A percentile compares a stretch with the other conserved stretches of the same genome.
Evolutionary conservation across 2,113 vertebrate species (phyloP).

Genomic region (Barbus barbus): DNA sequence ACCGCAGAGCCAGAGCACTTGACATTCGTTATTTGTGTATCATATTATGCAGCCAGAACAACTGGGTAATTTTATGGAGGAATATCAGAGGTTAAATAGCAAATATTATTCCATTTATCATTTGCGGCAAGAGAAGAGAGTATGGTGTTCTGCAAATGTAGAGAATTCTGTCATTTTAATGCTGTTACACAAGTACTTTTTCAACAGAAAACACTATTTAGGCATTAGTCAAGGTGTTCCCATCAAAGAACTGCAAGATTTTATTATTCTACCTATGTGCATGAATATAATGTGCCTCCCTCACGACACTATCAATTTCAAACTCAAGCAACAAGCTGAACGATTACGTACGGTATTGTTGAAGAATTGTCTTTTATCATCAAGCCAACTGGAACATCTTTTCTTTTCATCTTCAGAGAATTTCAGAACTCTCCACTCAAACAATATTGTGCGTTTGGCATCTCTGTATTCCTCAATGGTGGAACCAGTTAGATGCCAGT

Average conservation of each 20-base stretch:
- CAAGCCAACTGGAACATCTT: slow-evolving; percentile 15
- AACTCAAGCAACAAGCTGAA: slow-evolving; percentile 8
- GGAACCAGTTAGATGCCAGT: neutral
- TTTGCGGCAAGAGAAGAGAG: neutral
- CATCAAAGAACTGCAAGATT: slow-evolving; percentile 19
- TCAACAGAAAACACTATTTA: neutral
- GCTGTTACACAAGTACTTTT: neutral
- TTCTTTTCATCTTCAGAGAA: slow-evolving; percentile 25
- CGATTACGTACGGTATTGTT: slow-evolving; percentile 1
- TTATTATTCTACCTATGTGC: slow-evolving; percentile 1
- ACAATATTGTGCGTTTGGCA: neutral
- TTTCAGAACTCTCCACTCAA: neutral
- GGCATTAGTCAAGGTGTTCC: slow-evolving; percentile 16
- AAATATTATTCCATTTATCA: slow-evolving; percentile 21
- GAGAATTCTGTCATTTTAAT: slow-evolving; percentile 8
- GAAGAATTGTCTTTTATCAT: slow-evolving; percentile 31
- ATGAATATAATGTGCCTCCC: slow-evolving; percentile 5
- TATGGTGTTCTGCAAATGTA: slow-evolving; percentile 19
- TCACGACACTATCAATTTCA: slow-evolving; percentile 25
- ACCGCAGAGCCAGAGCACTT: slow-evolving; percentile 47
- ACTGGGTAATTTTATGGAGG: slow-evolving; percentile 12
- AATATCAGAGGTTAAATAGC: slow-evolving; percentile 24
- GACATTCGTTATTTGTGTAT: slow-evolving; percentile 47
- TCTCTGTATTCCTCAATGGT: slow-evolving; percentile 7
- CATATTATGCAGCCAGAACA: slow-evolving; percentile 23